Conservation (phyloP, 2,888 invertebrate species). For the Heteromyza rotundicornis region DNA sequence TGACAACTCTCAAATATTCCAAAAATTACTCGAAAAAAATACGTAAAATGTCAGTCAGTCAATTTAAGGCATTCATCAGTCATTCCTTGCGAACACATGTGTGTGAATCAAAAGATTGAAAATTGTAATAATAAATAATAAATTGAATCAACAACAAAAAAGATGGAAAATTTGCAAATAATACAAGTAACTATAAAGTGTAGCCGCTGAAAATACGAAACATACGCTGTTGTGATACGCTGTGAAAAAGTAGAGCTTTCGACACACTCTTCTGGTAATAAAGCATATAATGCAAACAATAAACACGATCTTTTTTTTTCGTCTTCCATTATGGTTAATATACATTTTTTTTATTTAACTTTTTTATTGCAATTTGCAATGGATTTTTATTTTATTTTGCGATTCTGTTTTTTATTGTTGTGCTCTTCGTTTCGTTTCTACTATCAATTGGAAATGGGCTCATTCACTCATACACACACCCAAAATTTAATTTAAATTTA, state of each 20-base stretch:
- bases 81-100: neutral
- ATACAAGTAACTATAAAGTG: neutral
- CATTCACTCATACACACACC: neutral
- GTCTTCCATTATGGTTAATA: neutral
- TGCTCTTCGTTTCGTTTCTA: too few species aligned
- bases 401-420: conserved; percentile 29
- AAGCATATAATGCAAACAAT: neutral
- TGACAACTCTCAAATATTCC: neutral
- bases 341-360: too few species aligned
- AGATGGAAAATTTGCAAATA: neutral
- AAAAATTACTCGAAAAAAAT: too few species aligned
- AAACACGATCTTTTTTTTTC: neutral
- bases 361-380: too few species aligned
- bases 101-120: conserved; percentile 1
- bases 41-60: neutral
- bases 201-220: too few species aligned
- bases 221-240: neutral
- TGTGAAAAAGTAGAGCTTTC: conserved; percentile 2
- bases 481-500: too few species aligned
- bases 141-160: too few species aligned
- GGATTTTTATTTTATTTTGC: too few species aligned
- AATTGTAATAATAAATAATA: neutral
- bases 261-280: neutral
- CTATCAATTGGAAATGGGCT: neutral
- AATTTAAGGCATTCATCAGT: neutral